phyloP scores from a whole-genome alignment of 64 coral and sea anemone genomes.

The Pachyseris speciosa region DNA sequence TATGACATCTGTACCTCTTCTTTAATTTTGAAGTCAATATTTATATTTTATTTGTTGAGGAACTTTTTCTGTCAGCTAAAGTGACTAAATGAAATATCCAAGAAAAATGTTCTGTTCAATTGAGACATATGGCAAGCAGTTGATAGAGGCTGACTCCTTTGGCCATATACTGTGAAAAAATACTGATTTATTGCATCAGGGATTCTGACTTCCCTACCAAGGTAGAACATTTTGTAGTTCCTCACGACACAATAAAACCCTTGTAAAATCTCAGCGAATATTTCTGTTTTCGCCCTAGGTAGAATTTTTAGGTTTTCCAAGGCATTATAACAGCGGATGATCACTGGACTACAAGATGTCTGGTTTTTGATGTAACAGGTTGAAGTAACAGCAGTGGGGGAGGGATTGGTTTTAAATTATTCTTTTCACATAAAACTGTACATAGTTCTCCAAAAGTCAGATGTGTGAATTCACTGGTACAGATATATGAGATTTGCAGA shows the following conservation, averaged over 20 bases:
- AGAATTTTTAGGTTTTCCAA: constrained; percentile 99
- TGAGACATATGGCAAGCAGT: not conserved
- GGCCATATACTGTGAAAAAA: too few relatives aligned
- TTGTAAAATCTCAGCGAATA: constrained; percentile 68
- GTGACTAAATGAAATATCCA: too few relatives aligned
- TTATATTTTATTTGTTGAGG: too few relatives aligned
- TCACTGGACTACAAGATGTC: constrained; percentile 96
- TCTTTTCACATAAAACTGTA: not conserved
- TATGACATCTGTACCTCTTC: not conserved
- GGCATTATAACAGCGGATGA: constrained; percentile 83
- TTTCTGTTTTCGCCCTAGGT: constrained; percentile 98
- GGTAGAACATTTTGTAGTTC: not conserved
- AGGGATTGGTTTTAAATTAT: constrained; percentile 27
- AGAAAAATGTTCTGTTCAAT: too few relatives aligned
- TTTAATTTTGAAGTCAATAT: not conserved
- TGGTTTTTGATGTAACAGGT: constrained; percentile 98
- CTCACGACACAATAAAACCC: constrained; percentile 10
- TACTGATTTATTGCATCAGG: not conserved
- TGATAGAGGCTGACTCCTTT: too few relatives aligned
- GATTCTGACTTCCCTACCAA: not conserved
- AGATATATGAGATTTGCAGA: not conserved
- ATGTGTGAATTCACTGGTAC: not conserved
- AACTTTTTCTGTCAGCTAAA: too few relatives aligned
- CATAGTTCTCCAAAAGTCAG: not conserved
- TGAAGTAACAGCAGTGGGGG: constrained; percentile 74